Percentiles rank a stretch among this genome's conserved stretches.
These are phyloP conservation scores for Pollenia amentaria DNA, from an alignment of 2,888 invertebrate genomes.

Conservation along the genomic window DNA sequence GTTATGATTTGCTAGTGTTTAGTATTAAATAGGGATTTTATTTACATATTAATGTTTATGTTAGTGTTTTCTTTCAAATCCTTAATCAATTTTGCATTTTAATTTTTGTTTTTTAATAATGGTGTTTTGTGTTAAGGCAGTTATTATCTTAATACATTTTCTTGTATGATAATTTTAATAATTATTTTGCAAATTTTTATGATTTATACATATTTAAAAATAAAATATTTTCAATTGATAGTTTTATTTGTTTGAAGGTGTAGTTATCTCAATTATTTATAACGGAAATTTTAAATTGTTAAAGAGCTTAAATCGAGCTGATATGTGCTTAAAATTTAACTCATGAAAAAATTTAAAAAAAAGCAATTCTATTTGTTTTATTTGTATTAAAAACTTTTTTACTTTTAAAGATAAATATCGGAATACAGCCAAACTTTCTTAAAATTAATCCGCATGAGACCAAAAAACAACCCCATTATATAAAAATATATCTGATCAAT, in stretches of 20 bases:
- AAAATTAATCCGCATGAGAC: too few relatives aligned
- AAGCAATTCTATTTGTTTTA: too few relatives aligned
- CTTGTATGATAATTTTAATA: conserved; percentile 61
- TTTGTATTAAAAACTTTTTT: too few relatives aligned
- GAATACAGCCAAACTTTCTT: too few relatives aligned
- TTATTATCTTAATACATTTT: conserved; percentile 58
- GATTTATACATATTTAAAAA: conserved; percentile 36
- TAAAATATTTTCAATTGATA: conserved; percentile 15
- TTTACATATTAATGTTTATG: background rate
- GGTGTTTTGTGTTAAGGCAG: conserved; percentile 80
- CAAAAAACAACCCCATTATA: too few relatives aligned
- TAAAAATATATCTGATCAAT: fast-evolving
- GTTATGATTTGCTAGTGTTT: conserved; percentile 13
- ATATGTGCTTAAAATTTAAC: too few relatives aligned
- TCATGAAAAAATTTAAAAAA: too few relatives aligned
- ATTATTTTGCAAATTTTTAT: conserved; percentile 3
- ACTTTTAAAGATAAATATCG: too few relatives aligned
- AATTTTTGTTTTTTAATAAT: conserved; percentile 38
- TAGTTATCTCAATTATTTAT: too few relatives aligned
- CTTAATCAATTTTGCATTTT: background rate
- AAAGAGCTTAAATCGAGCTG: too few relatives aligned
- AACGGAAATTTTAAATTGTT: too few relatives aligned
- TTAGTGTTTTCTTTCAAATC: background rate
- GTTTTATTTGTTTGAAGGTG: too few relatives aligned
- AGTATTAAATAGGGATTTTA: background rate